Evolutionary conservation across 53 echinoderm and acorn worm genomes (phyloP).

Genomic region (Echinometra lucunter): DNA sequence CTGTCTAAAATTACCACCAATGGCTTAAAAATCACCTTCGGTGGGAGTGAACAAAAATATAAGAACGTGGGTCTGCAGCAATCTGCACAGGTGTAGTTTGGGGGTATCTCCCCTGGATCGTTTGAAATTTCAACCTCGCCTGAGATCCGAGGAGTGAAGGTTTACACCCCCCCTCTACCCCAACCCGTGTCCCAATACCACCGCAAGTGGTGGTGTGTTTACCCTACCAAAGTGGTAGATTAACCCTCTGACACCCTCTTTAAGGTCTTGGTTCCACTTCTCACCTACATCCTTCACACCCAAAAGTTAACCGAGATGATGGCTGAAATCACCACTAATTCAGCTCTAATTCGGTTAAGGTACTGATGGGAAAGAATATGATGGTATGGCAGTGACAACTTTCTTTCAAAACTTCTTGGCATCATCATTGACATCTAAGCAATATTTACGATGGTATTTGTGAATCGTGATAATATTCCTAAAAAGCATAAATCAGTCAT

Average conservation of each 20-base stretch:
- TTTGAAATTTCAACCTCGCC: not conserved
- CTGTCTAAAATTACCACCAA: not conserved
- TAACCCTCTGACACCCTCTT: conserved; percentile 40
- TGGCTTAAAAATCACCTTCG: not conserved
- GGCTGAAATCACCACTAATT: not conserved
- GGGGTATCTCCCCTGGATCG: not conserved
- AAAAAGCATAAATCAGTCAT: no score
- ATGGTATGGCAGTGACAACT: no score
- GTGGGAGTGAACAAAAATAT: not conserved
- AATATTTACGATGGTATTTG: no score
- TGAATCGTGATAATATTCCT: no score
- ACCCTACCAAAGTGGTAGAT: conserved; percentile 54
- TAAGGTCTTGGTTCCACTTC: conserved; percentile 8
- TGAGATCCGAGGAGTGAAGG: conserved; percentile 1
- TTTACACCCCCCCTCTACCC: not conserved
- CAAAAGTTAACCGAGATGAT: not conserved
- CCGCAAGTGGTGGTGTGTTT: conserved; percentile 63
- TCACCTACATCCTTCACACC: not conserved
- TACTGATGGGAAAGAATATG: no score
- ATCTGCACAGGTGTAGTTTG: not conserved
- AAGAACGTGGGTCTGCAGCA: not conserved
- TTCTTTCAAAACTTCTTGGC: no score
- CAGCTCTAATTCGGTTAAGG: no score
- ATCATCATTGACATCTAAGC: no score
- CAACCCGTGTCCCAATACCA: conserved; percentile 17